Percentiles rank a stretch among this genome's conserved stretches.
Evolutionary conservation across 2,113 vertebrate species (phyloP).

Genomic region (Trachemys scripta): DNA sequence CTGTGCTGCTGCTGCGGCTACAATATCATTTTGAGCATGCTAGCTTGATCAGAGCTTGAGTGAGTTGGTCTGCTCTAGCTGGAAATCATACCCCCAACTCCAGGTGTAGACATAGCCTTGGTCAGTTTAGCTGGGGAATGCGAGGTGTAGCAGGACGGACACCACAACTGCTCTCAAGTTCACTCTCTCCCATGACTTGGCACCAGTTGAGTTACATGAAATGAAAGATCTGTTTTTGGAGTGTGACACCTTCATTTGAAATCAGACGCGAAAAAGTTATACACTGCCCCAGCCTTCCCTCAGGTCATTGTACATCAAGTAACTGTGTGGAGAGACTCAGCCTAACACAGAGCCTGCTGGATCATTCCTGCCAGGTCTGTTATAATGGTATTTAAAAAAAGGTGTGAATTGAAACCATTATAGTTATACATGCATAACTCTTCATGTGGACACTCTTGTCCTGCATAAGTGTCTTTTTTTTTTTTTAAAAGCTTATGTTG

Average conservation of each 20-base stretch:
- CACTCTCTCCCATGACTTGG: not conserved
- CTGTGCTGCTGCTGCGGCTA: not conserved
- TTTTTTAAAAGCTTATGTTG: not conserved
- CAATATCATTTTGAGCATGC: not conserved
- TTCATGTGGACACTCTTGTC: no score
- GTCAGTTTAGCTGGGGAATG: not conserved
- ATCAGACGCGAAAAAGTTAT: not conserved
- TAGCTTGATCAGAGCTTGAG: no score
- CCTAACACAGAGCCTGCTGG: accelerated
- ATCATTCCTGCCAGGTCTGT: accelerated
- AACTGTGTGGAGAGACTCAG: not conserved
- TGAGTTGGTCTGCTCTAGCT: not conserved
- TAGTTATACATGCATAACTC: no score
- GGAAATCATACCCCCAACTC: not conserved
- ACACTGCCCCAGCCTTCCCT: not conserved
- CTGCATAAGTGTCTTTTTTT: no score
- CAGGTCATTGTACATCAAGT: not conserved
- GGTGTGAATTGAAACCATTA: no score
- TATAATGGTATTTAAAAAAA: not conserved
- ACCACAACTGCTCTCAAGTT: not conserved
- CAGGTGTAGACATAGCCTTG: not conserved
- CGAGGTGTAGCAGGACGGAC: not conserved
- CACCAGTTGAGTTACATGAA: not conserved
- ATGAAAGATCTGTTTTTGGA: not conserved
- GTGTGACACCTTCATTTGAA: not conserved